A percentile compares a stretch with the other conserved stretches of the same genome.
Conservation (phyloP, 2,888 invertebrate species). For the Erebia ligea region DNA sequence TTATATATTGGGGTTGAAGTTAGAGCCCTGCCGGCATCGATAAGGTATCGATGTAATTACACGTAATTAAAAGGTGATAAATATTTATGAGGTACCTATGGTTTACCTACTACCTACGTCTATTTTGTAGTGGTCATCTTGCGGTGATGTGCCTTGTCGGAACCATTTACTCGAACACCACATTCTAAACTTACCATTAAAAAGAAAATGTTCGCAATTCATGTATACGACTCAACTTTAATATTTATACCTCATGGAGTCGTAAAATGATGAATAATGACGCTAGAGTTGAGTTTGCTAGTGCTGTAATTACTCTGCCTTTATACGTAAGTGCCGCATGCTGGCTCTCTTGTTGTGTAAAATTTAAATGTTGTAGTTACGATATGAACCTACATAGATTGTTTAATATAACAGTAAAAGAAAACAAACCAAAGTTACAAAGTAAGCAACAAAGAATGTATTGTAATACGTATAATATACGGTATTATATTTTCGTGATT, state of each 20-base stretch:
- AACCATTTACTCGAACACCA: conserved; percentile 68
- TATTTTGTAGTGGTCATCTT: conserved; percentile 60
- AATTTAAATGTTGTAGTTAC: conserved; percentile 72
- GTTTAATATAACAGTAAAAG: conserved; percentile 35
- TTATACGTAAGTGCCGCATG: conserved; percentile 66
- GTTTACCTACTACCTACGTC: conserved; percentile 62
- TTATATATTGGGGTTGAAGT: conserved; percentile 52
- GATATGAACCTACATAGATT: conserved; percentile 62
- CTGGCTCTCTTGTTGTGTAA: conserved; percentile 77
- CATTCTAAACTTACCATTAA: conserved; percentile 81
- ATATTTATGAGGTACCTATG: conserved; percentile 57
- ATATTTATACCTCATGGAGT: conserved; percentile 82
- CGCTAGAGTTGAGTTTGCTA: conserved; percentile 79
- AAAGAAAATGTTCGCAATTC: conserved; percentile 82
- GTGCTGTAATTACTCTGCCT: conserved; percentile 80
- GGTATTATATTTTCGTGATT: too few relatives aligned
- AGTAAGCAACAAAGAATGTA: conserved; percentile 5
- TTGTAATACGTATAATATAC: too few relatives aligned
- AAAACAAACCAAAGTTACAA: conserved; percentile 23
- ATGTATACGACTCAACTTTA: conserved; percentile 81
- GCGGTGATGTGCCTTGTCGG: conserved; percentile 62
- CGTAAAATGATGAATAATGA: conserved; percentile 83
- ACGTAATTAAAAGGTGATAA: conserved; percentile 76
- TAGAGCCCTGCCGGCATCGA: conserved; percentile 57
- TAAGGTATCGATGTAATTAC: conserved; percentile 66